phyloP scores from a whole-genome alignment of 1,140 invertebrate genomes.

The Heliconius eleuchia region DNA sequence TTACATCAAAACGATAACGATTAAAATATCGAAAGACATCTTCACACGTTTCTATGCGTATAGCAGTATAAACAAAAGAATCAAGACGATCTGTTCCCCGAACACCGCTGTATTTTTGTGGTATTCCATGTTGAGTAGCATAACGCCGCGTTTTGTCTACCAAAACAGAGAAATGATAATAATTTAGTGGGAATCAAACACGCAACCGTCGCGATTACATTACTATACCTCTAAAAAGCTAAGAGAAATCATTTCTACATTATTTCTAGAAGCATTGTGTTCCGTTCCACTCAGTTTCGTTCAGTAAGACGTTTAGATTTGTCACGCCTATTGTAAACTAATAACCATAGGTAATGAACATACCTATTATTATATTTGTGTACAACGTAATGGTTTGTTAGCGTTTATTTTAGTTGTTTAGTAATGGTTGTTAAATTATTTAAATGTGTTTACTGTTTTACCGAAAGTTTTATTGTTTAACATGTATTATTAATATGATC shows the following conservation, averaged over 20 bases:
- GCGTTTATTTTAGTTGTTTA: background rate
- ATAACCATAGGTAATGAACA: constrained; percentile 2
- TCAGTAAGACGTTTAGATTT: constrained; percentile 8
- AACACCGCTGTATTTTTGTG: too few relatives aligned
- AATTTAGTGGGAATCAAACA: background rate
- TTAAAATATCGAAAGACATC: too few relatives aligned
- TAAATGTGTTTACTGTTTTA: constrained; percentile 4
- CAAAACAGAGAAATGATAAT: too few relatives aligned
- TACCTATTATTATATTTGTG: background rate
- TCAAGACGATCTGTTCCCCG: too few relatives aligned
- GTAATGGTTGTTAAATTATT: background rate
- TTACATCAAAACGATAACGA: too few relatives aligned
- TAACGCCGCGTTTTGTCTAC: too few relatives aligned
- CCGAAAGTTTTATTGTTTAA: background rate
- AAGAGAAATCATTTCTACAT: background rate
- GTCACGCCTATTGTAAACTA: constrained; percentile 22
- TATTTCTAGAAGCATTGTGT: background rate
- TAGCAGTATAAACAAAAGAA: too few relatives aligned
- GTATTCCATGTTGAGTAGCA: too few relatives aligned
- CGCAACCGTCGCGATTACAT: too few relatives aligned
- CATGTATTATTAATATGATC: background rate
- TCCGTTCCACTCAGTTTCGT: background rate
- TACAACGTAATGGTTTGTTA: constrained; percentile 2
- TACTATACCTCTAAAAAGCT: background rate
- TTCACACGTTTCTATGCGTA: too few relatives aligned